Evolutionary conservation across 2,797 vertebrate genomes (phyloP).

Genomic region (Buceros bicornis): DNA sequence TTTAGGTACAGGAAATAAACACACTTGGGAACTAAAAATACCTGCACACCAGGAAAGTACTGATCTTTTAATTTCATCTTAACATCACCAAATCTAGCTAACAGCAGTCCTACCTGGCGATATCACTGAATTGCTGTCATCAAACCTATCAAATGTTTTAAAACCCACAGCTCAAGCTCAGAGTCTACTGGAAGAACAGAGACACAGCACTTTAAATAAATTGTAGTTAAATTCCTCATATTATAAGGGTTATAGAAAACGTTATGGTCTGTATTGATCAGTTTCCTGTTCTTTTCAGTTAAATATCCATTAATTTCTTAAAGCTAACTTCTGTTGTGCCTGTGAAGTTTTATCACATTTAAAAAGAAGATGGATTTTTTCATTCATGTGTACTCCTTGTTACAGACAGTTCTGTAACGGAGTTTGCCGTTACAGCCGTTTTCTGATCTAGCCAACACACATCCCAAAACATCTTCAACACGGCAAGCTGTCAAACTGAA

Average conservation of each 20-base stretch:
- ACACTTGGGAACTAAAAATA: neutral
- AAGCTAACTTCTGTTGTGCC: neutral
- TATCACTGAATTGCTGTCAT: neutral
- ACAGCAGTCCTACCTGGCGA: neutral
- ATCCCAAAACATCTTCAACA: neutral
- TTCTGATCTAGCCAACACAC: neutral
- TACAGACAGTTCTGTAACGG: neutral
- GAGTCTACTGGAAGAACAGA: neutral
- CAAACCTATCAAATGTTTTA: neutral
- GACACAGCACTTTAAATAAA: neutral
- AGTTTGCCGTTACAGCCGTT: neutral
- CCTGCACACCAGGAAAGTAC: neutral
- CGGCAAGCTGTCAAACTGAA: neutral
- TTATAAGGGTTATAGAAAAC: neutral
- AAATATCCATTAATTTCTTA: neutral
- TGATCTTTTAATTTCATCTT: neutral
- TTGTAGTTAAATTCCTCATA: neutral
- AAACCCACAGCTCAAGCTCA: neutral
- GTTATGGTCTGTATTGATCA: neutral
- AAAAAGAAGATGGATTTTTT: neutral
- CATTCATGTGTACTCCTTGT: accelerated
- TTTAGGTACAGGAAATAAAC: neutral
- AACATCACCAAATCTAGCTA: neutral
- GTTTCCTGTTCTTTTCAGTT: neutral
- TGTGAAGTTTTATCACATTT: neutral